Base-by-base conservation (phyloP, 2,797 vertebrate genomes). In the Australoheros facetus region DNA sequence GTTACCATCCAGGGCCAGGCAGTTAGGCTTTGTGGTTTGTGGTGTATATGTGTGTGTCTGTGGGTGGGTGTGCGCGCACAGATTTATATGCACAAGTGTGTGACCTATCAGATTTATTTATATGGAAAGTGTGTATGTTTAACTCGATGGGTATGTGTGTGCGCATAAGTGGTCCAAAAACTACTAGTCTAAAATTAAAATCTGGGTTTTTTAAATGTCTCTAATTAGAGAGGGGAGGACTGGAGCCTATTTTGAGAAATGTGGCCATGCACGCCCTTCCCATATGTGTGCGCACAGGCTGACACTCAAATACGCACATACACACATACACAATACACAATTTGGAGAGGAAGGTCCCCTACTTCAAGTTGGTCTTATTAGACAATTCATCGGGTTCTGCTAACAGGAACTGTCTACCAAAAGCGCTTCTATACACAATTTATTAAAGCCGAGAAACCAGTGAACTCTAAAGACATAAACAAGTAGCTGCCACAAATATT, bases 161-260 rank as follows among this genome's bases (percentile, higher is more conserved):
- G 80, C 11, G 64, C 56, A 70, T 74, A 79, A 90, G 82, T 87
- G 88, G 84, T 88, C 91, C 84, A 85, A 92, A 93, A 93, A 88
- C 90, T 92, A 83, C 93, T 91, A 88, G 93, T 93, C 95, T 96
- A 96, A 96, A 96, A 96, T 96, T 95, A 94, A 96, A 95, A 95
- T 94, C 82, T 86, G 90, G 93, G 93, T 96, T 96, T 96, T 95
- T 93, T 90, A 95, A 96, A 96, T 92, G 92, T 93, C 95, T 96
- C 92, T 96, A 96, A 96, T 96, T 96, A 96, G 93, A 94, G 94
- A 94, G 92, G 88, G 94, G 90, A 94, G 93, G 92, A 94, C 84
- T 85, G 81, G 87, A 83, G 84, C 86, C 95, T 95, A 95, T 96
- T 96, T 95, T 93, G 88, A 92, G 92, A 93, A 80, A 91, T 94